Percentiles rank a stretch among this genome's conserved stretches.
Conservation (phyloP, 2,113 vertebrate species). For the Hydrolagus affinis region DNA sequence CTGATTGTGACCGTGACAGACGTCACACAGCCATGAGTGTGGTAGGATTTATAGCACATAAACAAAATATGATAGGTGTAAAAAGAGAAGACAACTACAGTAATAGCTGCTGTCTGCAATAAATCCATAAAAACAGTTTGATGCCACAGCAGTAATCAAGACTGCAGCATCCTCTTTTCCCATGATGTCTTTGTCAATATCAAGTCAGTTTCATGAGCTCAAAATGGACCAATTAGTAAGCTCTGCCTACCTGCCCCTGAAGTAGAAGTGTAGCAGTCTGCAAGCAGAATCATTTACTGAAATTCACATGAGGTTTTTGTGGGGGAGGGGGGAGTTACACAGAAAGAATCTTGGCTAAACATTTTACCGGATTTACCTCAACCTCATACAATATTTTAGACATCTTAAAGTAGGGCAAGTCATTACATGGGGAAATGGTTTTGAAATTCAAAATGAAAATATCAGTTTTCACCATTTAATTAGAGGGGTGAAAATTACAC, state of each 20-base stretch:
- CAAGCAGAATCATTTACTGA: not conserved
- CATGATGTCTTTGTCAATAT: conserved; percentile 20
- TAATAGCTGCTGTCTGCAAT: conserved; percentile 22
- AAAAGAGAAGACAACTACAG: conserved; percentile 26
- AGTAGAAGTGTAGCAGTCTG: not conserved
- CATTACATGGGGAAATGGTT: not conserved
- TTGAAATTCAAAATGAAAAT: not conserved
- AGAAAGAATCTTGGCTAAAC: not conserved
- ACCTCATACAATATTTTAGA: not conserved
- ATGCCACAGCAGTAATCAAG: conserved; percentile 13
- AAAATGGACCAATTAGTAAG: conserved; percentile 27
- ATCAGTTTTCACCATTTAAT: not conserved
- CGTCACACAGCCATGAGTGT: not conserved
- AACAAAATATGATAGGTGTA: conserved; percentile 12
- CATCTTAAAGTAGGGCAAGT: not conserved
- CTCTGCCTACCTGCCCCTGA: not conserved
- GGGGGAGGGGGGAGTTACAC: no score
- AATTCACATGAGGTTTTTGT: not conserved
- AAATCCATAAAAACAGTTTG: conserved; percentile 29
- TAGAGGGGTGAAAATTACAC: not conserved
- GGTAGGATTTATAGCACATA: conserved; percentile 10
- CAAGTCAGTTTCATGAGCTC: conserved; percentile 7
- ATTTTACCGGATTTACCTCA: not conserved
- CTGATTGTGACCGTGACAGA: conserved; percentile 6
- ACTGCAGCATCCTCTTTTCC: conserved; percentile 21